A percentile compares a stretch with the other conserved stretches of the same genome.
These are phyloP conservation scores for Eretmocerus hayati DNA, from an alignment of 2,888 invertebrate genomes.

Conservation along the genomic window DNA sequence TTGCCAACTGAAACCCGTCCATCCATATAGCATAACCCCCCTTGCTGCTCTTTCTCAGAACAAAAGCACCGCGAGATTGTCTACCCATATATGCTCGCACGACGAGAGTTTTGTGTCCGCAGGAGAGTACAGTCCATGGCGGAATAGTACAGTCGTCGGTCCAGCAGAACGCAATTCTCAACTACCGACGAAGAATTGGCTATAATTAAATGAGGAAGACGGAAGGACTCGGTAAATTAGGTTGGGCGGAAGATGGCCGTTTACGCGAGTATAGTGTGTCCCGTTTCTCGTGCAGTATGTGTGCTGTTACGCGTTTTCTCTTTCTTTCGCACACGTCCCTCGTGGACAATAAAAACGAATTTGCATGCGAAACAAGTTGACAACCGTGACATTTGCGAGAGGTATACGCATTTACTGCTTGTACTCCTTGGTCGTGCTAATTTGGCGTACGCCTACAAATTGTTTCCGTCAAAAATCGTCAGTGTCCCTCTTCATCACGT, in stretches of 20 bases:
- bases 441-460: conserved; percentile 31
- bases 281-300: conserved; percentile 16
- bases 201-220: conserved; percentile 40
- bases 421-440: conserved; percentile 23
- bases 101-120: too few species aligned
- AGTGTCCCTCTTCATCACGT: too few species aligned
- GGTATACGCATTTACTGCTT: neutral
- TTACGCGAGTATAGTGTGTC: conserved; percentile 26
- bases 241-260: conserved; percentile 38
- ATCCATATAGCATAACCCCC: too few species aligned
- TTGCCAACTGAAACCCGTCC: neutral
- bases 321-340: conserved; percentile 24
- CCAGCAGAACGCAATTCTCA: conserved; percentile 45
- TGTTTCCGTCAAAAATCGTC: conserved; percentile 32
- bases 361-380: conserved; percentile 42
- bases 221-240: conserved; percentile 36
- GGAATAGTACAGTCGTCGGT: too few species aligned
- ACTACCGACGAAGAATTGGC: conserved; percentile 39
- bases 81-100: too few species aligned
- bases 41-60: too few species aligned
- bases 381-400: neutral
- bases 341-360: conserved; percentile 42
- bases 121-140: too few species aligned
- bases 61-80: too few species aligned
- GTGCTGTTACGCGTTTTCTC: conserved; percentile 25